phyloP scores from a whole-genome alignment of 2,888 invertebrate genomes.

The Amphipyra tragopoginis region DNA sequence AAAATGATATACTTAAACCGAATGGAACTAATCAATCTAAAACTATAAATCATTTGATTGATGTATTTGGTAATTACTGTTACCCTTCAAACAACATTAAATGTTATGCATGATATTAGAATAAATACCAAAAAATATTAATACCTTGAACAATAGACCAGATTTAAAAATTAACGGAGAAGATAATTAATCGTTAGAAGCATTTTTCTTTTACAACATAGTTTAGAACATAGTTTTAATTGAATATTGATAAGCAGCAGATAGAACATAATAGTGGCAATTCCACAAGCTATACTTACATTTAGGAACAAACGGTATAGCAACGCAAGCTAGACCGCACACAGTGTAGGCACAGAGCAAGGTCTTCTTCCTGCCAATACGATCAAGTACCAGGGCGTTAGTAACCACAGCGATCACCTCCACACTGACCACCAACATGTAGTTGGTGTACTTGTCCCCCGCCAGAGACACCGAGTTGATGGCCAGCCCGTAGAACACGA shows the following conservation, averaged over 20 bases:
- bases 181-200: too few species aligned
- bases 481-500: constrained; percentile 95
- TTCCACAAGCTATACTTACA: constrained; percentile 67
- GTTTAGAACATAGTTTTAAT: background rate
- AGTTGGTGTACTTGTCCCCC: constrained; percentile 94
- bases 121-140: too few species aligned
- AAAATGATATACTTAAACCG: too few species aligned
- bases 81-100: too few species aligned
- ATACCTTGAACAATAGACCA: too few species aligned
- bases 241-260: background rate
- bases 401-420: constrained; percentile 93
- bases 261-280: background rate
- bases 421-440: constrained; percentile 92
- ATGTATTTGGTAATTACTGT: too few species aligned
- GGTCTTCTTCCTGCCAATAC: constrained; percentile 91
- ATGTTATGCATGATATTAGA: too few species aligned
- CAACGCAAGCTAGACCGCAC: constrained; percentile 88
- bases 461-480: constrained; percentile 93
- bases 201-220: too few species aligned
- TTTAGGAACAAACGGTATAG: constrained; percentile 86
- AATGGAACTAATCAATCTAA: too few species aligned
- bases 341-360: constrained; percentile 90
- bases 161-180: too few species aligned
- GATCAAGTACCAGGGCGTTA: constrained; percentile 91
- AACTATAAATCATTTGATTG: too few species aligned